A percentile compares a stretch with the other conserved stretches of the same genome.
Conservation (phyloP, 2,888 invertebrate genomes). For the Caprella mutica region DNA sequence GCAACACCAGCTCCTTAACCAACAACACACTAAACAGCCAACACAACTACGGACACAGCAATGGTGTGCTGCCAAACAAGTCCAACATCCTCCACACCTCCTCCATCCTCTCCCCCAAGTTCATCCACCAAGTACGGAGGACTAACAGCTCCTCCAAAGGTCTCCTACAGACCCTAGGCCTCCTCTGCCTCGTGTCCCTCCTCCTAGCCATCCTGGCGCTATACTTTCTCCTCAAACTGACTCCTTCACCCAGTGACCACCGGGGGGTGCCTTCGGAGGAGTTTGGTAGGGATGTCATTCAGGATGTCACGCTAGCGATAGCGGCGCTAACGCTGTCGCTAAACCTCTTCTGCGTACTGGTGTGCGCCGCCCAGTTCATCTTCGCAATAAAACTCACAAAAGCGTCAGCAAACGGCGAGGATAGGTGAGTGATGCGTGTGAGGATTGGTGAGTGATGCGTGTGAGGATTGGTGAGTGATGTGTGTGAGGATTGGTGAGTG, state of each 20-base stretch:
- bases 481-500: neutral
- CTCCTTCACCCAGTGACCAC: constrained; percentile 46
- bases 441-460: neutral
- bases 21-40: constrained; percentile 36
- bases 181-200: constrained; percentile 73
- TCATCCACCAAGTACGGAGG: constrained; percentile 42
- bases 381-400: constrained; percentile 85
- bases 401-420: constrained; percentile 66
- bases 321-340: constrained; percentile 77
- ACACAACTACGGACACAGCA: constrained; percentile 50
- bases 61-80: constrained; percentile 46
- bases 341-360: constrained; percentile 79
- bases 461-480: neutral
- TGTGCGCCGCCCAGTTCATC: constrained; percentile 87
- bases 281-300: constrained; percentile 47
- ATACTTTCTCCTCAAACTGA: constrained; percentile 72
- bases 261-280: constrained; percentile 41
- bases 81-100: constrained; percentile 23
- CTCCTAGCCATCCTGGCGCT: constrained; percentile 69
- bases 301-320: constrained; percentile 80
- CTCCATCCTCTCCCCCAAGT: constrained; percentile 10
- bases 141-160: constrained; percentile 53
- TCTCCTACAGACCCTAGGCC: constrained; percentile 70
- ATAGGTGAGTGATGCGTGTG: constrained; percentile 44
- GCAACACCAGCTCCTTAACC: constrained; percentile 36